Percentiles rank a stretch among this genome's conserved stretches.
Conservation (phyloP, 2,797 vertebrate genomes). For the Lemur catta region DNA sequence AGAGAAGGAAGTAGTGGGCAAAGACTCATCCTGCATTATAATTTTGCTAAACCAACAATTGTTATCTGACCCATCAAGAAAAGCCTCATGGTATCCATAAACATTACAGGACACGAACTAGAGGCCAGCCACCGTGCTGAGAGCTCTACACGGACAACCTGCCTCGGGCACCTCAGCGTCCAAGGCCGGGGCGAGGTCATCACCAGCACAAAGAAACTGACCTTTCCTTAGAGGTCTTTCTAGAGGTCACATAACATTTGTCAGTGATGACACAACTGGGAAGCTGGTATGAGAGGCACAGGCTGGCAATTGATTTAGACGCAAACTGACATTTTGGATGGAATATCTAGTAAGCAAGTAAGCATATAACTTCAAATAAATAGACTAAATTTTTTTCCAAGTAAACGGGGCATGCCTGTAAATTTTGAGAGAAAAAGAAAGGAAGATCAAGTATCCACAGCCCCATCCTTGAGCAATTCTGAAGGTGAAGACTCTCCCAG, state of each 20-base stretch:
- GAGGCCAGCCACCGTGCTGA: neutral
- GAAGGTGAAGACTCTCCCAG: neutral
- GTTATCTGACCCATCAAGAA: neutral
- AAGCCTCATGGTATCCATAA: neutral
- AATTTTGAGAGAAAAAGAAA: neutral
- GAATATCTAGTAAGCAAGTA: neutral
- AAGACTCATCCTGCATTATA: neutral
- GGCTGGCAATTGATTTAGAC: neutral
- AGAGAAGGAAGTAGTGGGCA: neutral
- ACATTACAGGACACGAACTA: neutral
- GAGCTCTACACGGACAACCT: neutral
- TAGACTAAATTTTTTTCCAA: neutral
- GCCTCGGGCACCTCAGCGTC: neutral
- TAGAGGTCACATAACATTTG: neutral
- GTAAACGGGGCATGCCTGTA: neutral
- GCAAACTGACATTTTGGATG: neutral
- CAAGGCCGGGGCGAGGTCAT: neutral
- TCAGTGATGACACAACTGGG: neutral
- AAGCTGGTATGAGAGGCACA: neutral
- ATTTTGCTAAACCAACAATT: neutral
- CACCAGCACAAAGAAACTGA: neutral
- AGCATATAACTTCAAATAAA: neutral
- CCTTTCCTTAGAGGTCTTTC: neutral
- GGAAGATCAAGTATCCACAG: neutral
- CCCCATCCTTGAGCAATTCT: neutral